Conservation (phyloP, 2,113 vertebrate species). For the Coreoperca whiteheadi region DNA sequence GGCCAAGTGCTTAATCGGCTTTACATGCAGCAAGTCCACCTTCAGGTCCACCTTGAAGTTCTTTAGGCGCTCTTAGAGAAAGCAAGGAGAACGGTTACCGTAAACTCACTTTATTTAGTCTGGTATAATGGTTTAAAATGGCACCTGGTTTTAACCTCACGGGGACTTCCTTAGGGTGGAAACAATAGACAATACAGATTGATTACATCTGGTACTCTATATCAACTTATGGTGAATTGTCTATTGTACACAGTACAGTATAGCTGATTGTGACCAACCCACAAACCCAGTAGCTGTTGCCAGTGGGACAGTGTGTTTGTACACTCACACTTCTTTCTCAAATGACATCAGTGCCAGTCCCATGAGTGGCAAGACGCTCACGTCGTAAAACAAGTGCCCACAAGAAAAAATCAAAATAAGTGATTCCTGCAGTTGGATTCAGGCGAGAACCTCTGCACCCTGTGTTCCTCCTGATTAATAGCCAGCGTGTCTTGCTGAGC, state of each 20-base stretch:
- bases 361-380: slow-evolving; percentile 18
- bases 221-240: not conserved
- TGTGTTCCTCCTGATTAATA: slow-evolving; percentile 61
- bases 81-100: not conserved
- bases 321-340: not conserved
- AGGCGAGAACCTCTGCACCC: slow-evolving; percentile 9
- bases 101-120: slow-evolving; percentile 3
- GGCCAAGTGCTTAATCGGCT: not conserved
- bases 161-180: not conserved
- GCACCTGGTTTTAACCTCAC: not conserved
- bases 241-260: not conserved
- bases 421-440: slow-evolving; percentile 30
- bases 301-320: not conserved
- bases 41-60: not conserved
- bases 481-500: slow-evolving; percentile 56
- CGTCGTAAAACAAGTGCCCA: slow-evolving; percentile 23
- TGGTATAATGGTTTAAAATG: not conserved
- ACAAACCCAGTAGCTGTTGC: not conserved
- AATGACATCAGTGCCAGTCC: slow-evolving; percentile 5
- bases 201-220: slow-evolving; percentile 23
- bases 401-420: slow-evolving; percentile 38
- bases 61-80: not conserved
- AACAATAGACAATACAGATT: not conserved
- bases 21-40: not conserved
- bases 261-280: not conserved